Base-by-base conservation (phyloP, 1,140 invertebrate species). In the Monomorium pharaonis region DNA sequence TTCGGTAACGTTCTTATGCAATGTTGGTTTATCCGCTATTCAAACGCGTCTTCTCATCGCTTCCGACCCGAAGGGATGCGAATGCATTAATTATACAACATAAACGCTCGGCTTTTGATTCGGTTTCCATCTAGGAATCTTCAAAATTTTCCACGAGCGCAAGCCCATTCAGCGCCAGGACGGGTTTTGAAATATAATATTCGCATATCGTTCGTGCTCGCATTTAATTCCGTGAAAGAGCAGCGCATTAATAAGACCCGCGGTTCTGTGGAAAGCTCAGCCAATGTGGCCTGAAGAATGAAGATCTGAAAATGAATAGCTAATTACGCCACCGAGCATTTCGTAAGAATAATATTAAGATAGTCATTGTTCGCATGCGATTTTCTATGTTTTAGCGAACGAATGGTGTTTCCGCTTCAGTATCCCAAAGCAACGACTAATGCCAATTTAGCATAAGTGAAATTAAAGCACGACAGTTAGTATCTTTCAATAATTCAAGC, bases 1-100 rank as follows among this genome's bases (percentile, higher is more conserved):
- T 47, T 67, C 12, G 30, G 12, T 84, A 84, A 84, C 27, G 44
- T 75, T 62, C 69, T 49, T 60, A n/a, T 47, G 37, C 44, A n/a
- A 72, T 12, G 42, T 54, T 30, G 42, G 33, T 77, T 84, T 76
- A 62, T 65, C 14, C 81, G 30, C 81, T 44, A 62, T 76, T 74
- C 70, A 84, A 84, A 60, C 42, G 44, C 6, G 16, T 33, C 18
- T 24, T 27, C 63, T 56, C 37, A 14, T 63, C 9, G 60, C n/a
- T 74, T 10, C 27, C 42, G 51, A 37, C 27, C 49, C 16, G 14
- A 3, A 37, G 30, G 51, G 30, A 54, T 69, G 14, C 14, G 14
- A 42, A 60, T 14, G 14, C 24, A 51, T 83, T 83, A 60, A 83
- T 83, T 74, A 44, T 60, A 83, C 42, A 74, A n/a, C 58, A 72